Evolutionary conservation across 2,797 vertebrate genomes (phyloP), one percentile per base, ranked within the genome.

Genomic region (Catamblyrhynchus diadema): DNA sequence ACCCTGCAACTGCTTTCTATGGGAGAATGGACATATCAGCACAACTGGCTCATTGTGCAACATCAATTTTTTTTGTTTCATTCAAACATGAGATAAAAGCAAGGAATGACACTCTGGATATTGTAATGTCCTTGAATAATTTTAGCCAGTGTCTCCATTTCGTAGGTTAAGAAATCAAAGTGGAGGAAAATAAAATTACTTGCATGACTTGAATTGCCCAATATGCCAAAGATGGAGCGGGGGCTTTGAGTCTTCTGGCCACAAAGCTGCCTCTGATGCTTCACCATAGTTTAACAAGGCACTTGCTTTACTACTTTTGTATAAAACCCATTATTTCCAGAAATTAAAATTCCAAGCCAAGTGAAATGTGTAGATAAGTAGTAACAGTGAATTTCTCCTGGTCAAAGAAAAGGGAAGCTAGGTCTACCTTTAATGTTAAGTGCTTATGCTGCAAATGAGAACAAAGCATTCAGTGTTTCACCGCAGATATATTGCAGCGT

Each of bases 161-260:
- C 66, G 33, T 62, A 59, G 35, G n/a, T 85, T 70, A 91, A 88
- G n/a, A 95, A 90, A 82, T 51, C 42, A 37, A 81, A 84, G 56
- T 4, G 8, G 39, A 72, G 8, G 37, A 51, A 88, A 85, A 85
- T 16, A 67, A 69, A 91, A 64, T 84, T 33, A 30, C 30, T 94
- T 70, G 12, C 8, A 5, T 74, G 62, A n/a, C 56, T 66, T 59
- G 16, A 59, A 25, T 60, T 81, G 23, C 59, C 20, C 61, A 70
- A 41, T 81, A 20, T 51, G 33, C 32, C 19, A 27, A 25, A 53
- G 51, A 35, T 48, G 47, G 32, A 91, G 44, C 57, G 90, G 57
- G 35, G 14, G 10, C 39, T 78, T 85, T 62, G 54, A n/a, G 41
- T 86, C 42, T 14, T 85, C 11, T 3, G 7, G n/a, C 53, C 33